A percentile compares a stretch with the other conserved stretches of the same genome.
Evolutionary conservation across 2,888 invertebrate genomes (phyloP).

Genomic region (Teleiodes luculella): DNA sequence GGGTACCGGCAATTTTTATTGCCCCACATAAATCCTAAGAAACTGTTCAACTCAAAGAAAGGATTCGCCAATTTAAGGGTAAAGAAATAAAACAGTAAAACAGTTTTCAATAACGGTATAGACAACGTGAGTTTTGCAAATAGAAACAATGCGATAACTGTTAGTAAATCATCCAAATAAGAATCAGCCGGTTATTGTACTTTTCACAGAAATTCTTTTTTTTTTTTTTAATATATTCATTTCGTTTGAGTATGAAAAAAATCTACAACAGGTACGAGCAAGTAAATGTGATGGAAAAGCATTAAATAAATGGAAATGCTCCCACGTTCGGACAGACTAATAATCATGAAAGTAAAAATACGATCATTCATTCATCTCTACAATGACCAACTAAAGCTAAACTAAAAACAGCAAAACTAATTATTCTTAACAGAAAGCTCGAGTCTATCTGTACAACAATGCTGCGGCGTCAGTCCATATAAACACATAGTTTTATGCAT

Average conservation of each 20-base stretch:
- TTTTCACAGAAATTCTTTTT: not conserved
- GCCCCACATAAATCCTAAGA: slow-evolving; percentile 42
- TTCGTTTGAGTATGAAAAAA: too few species aligned
- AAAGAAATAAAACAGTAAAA: slow-evolving; percentile 6
- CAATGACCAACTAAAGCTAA: not conserved
- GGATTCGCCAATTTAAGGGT: slow-evolving; percentile 28
- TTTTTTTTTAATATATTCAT: not conserved
- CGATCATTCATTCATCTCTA: not conserved
- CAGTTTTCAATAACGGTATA: slow-evolving; percentile 28
- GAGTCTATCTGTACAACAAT: slow-evolving; percentile 35
- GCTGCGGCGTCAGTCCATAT: slow-evolving; percentile 42
- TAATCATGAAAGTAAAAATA: not conserved
- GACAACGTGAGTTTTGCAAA: not conserved
- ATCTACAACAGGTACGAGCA: too few species aligned
- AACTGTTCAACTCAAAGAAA: slow-evolving; percentile 23
- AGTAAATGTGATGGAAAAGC: too few species aligned
- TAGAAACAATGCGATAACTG: not conserved
- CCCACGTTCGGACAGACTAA: not conserved
- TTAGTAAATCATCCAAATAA: not conserved
- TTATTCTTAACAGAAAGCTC: slow-evolving; percentile 32
- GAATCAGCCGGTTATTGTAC: too few species aligned
- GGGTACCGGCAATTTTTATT: slow-evolving; percentile 50
- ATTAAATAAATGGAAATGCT: too few species aligned
- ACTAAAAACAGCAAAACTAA: slow-evolving; percentile 29
- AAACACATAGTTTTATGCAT: slow-evolving; percentile 66